Evolutionary conservation across 1,140 invertebrate species (phyloP).

Genomic region (Microplitis mediator): DNA sequence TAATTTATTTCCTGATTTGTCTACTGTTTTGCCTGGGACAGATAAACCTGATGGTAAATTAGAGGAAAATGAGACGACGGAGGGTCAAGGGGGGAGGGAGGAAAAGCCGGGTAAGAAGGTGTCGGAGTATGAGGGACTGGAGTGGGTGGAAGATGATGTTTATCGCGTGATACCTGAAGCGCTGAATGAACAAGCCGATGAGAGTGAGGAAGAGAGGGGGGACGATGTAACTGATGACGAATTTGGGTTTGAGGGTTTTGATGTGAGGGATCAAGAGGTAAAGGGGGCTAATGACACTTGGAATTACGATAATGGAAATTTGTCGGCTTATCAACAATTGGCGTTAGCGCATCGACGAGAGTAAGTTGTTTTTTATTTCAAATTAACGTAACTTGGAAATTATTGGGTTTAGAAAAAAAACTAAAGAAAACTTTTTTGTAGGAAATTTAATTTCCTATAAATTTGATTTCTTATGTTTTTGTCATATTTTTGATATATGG

Average conservation of each 20-base stretch:
- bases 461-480: no score
- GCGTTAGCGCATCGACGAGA: constrained; percentile 45
- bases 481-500: no score
- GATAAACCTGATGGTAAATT: no score
- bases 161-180: constrained; percentile 55
- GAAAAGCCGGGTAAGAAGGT: constrained; percentile 28
- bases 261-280: not conserved
- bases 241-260: constrained; percentile 18
- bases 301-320: constrained; percentile 36
- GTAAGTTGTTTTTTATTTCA: constrained; percentile 43
- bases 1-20: no score
- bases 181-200: constrained; percentile 37
- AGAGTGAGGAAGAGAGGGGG: constrained; percentile 40
- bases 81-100: no score
- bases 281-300: not conserved
- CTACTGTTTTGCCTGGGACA: no score
- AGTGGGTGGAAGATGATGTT: constrained; percentile 58
- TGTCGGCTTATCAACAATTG: constrained; percentile 46
- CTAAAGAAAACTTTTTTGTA: no score
- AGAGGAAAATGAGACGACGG: no score
- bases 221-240: not conserved
- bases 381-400: not conserved
- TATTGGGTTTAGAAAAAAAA: no score
- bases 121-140: constrained; percentile 52
- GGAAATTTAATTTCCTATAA: not conserved